Evolutionary conservation across 2,113 vertebrate genomes (phyloP).

Genomic region (Steatornis caripensis): DNA sequence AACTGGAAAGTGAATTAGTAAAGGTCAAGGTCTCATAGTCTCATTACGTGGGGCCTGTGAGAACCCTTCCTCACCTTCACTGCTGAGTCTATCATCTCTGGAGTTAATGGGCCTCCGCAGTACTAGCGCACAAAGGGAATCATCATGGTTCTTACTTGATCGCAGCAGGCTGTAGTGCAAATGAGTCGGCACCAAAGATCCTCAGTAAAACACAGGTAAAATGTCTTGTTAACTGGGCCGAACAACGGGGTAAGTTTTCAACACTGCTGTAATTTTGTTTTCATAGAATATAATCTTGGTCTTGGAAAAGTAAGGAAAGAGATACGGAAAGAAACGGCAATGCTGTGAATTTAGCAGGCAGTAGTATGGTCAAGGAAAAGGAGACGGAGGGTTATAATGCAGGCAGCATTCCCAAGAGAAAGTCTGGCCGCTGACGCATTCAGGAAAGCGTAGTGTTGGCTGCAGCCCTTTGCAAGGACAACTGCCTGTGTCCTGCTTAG

Average conservation of each 20-base stretch:
- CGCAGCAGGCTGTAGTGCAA: background rate
- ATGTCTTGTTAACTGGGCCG: background rate
- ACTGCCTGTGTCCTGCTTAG: fast-evolving
- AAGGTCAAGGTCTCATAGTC: background rate
- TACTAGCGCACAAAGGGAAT: background rate
- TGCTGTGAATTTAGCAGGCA: background rate
- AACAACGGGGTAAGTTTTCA: conserved; percentile 33
- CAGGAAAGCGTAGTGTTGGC: background rate
- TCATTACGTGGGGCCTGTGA: background rate
- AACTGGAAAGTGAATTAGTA: background rate
- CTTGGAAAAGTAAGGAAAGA: background rate
- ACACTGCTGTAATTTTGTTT: conserved; percentile 26
- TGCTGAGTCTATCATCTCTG: background rate
- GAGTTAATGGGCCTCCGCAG: background rate
- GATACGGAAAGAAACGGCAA: background rate
- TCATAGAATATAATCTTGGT: conserved; percentile 50
- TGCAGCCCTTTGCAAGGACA: background rate
- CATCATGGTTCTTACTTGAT: background rate
- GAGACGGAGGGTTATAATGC: background rate
- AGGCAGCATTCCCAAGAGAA: background rate
- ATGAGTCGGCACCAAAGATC: background rate
- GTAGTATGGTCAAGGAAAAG: background rate
- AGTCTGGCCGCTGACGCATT: background rate
- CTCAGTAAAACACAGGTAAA: background rate
- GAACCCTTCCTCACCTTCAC: background rate